phyloP scores from a whole-genome alignment of 1,140 invertebrate species.

The Aphis craccivora region DNA sequence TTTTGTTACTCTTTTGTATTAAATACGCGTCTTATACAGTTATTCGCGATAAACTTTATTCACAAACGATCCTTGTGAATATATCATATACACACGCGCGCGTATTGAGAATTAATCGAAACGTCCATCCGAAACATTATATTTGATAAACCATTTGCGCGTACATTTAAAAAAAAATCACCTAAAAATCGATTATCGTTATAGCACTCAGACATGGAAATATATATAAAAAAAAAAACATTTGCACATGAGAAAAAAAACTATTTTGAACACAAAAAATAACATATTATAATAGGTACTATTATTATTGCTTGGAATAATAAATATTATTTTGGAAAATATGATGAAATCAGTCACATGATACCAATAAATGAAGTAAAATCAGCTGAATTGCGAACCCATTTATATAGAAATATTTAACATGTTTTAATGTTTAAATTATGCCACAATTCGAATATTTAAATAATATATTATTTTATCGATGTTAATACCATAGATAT shows the following conservation, averaged over 20 bases:
- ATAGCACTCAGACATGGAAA: neutral
- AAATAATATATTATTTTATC: neutral
- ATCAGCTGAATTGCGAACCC: neutral
- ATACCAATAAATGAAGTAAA: no score
- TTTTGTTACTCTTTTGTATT: conserved; percentile 16
- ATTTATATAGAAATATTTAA: no score
- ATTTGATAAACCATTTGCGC: neutral
- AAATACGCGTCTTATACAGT: conserved; percentile 1
- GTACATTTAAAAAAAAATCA: neutral
- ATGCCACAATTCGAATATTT: neutral
- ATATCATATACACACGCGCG: neutral
- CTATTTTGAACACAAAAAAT: neutral
- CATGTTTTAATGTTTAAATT: no score
- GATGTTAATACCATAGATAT: no score
- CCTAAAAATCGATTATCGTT: neutral
- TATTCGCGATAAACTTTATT: neutral
- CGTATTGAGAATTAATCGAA: neutral
- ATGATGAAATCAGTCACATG: no score
- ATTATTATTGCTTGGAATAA: no score
- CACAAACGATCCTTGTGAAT: neutral
- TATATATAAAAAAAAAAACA: neutral
- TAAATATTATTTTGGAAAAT: no score
- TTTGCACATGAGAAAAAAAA: neutral
- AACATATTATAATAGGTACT: neutral
- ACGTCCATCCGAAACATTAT: neutral